Percentiles rank a stretch among this genome's conserved stretches.
Conservation (phyloP, 1,140 invertebrate species). For the Eulimnadia texana region DNA sequence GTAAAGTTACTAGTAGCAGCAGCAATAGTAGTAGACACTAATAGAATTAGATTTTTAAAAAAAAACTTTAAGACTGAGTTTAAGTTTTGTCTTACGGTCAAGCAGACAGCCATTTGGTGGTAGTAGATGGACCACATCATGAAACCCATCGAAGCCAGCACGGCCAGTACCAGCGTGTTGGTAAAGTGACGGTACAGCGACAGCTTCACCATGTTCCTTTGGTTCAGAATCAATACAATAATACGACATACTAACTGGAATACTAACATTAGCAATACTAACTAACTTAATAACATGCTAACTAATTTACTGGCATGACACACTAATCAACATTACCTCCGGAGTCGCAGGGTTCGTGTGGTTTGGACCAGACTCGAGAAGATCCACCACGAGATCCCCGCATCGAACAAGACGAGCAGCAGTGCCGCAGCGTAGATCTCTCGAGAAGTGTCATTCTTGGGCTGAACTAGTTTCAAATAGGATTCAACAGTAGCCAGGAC, state of each 20-base stretch:
- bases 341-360: conserved; percentile 64
- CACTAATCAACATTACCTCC: conserved; percentile 35
- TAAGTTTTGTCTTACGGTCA: conserved; percentile 55
- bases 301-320: too few species aligned
- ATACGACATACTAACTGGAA: too few species aligned
- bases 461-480: conserved; percentile 55
- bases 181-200: conserved; percentile 82
- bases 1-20: too few species aligned
- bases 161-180: conserved; percentile 78
- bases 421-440: conserved; percentile 53
- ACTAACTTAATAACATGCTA: too few species aligned
- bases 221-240: too few species aligned
- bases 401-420: conserved; percentile 50
- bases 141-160: conserved; percentile 72
- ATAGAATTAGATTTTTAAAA: too few species aligned
- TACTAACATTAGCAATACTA: too few species aligned
- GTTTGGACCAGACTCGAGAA: conserved; percentile 79
- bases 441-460: conserved; percentile 45
- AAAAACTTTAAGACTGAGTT: too few species aligned
- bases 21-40: too few species aligned
- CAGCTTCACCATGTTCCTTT: conserved; percentile 72
- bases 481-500: conserved; percentile 65
- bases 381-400: conserved; percentile 59
- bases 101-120: conserved; percentile 49
- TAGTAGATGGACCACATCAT: conserved; percentile 82